Evolutionary conservation across 2,797 vertebrate species (phyloP).

Genomic region (Amazona ochrocephala): DNA sequence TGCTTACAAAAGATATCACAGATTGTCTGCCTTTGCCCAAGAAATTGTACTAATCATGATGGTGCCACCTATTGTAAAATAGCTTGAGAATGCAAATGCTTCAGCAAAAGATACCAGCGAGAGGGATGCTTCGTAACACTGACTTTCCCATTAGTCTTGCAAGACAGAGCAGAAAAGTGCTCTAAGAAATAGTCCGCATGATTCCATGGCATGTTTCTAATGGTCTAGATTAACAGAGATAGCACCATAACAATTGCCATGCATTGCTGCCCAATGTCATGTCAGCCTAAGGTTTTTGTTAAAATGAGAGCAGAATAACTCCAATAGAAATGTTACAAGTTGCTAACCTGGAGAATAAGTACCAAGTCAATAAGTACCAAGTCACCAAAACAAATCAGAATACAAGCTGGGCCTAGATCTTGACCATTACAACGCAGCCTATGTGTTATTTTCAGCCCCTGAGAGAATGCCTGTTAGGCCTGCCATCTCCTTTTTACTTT

Average conservation of each 20-base stretch:
- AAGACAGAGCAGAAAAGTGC: not conserved
- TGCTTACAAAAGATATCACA: not conserved
- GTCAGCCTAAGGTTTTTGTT: not conserved
- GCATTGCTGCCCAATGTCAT: not conserved
- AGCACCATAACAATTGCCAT: accelerated
- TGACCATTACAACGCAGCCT: not conserved
- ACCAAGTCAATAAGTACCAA: not conserved
- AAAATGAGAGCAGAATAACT: not conserved
- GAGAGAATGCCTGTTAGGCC: not conserved
- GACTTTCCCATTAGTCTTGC: not conserved
- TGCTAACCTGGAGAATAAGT: not conserved
- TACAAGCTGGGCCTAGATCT: not conserved
- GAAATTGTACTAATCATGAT: not conserved
- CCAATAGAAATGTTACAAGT: not conserved
- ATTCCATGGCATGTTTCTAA: not conserved
- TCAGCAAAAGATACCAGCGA: not conserved
- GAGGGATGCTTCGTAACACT: not conserved
- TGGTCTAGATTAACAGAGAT: not conserved
- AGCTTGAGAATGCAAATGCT: not conserved
- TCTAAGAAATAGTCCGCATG: not conserved
- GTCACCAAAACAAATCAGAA: not conserved
- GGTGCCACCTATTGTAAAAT: not conserved
- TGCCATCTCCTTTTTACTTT: not conserved
- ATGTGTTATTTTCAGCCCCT: accelerated
- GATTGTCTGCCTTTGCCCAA: not conserved